Evolutionary conservation across 2,113 vertebrate genomes (phyloP).

Genomic region (Platysteira castanea): DNA sequence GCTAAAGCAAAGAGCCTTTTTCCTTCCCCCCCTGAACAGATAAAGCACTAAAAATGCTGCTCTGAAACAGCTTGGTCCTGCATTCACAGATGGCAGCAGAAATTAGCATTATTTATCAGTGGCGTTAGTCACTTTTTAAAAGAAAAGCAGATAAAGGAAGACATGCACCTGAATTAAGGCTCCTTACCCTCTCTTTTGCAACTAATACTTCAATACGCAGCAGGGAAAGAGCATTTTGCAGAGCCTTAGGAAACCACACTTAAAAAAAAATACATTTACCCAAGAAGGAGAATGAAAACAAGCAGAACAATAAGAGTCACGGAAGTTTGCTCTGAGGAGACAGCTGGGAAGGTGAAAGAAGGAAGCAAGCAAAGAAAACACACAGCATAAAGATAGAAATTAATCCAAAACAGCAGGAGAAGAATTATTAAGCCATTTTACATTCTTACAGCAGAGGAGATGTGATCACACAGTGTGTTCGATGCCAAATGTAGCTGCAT

Average conservation of each 20-base stretch:
- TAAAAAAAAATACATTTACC: not conserved
- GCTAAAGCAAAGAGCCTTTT: not conserved
- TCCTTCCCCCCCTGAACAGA: not conserved
- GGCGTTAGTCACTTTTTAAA: not conserved
- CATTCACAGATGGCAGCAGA: not conserved
- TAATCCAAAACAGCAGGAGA: not conserved
- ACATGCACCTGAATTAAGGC: not conserved
- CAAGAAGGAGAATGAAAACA: slow-evolving; percentile 1
- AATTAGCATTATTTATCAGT: not conserved
- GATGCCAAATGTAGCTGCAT: not conserved
- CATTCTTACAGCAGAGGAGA: not conserved
- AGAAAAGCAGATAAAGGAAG: not conserved
- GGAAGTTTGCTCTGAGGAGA: slow-evolving; percentile 27
- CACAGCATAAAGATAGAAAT: not conserved
- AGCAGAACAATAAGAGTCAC: slow-evolving; percentile 25
- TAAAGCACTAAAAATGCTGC: not conserved
- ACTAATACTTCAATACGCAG: not conserved
- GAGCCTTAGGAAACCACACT: not conserved
- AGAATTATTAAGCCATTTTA: not conserved
- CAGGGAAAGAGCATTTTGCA: not conserved
- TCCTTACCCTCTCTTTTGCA: not conserved
- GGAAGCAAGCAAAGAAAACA: not conserved
- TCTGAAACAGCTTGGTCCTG: not conserved
- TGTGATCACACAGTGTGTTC: not conserved
- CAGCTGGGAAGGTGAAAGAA: slow-evolving; percentile 39